phyloP scores from a whole-genome alignment of 2,888 invertebrate species.

The Acanthacorydalis orientalis region DNA sequence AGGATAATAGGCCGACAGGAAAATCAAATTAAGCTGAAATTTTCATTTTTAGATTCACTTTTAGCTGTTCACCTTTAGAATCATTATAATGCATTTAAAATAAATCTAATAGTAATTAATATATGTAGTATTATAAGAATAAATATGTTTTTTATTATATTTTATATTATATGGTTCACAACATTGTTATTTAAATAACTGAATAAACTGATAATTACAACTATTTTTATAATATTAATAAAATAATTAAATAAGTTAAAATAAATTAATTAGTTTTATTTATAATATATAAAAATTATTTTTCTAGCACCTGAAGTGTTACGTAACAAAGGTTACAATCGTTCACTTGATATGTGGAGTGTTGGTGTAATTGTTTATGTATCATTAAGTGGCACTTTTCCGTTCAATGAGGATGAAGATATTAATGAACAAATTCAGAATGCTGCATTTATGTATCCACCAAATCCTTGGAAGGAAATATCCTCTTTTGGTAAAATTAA shows the following conservation, averaged over 20 bases:
- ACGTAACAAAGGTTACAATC: conserved; percentile 96
- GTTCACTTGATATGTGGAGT: conserved; percentile 99
- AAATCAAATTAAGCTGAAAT: too few relatives aligned
- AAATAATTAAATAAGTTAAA: not conserved
- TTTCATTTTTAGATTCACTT: too few relatives aligned
- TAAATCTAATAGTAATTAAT: too few relatives aligned
- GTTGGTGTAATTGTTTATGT: conserved; percentile 99
- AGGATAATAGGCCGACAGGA: too few relatives aligned
- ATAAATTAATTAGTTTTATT: not conserved
- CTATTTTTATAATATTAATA: not conserved
- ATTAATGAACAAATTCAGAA: conserved; percentile 99
- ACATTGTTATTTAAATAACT: too few relatives aligned
- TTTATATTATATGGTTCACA: too few relatives aligned
- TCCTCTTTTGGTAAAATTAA: conserved; percentile 57
- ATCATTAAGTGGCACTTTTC: conserved; percentile 95
- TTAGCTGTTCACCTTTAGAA: too few relatives aligned
- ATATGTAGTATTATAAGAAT: too few relatives aligned
- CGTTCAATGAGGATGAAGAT: conserved; percentile 99
- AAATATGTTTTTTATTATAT: too few relatives aligned
- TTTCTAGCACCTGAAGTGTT: conserved; percentile 88
- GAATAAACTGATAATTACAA: too few relatives aligned
- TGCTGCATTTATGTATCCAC: conserved; percentile 99
- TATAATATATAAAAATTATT: not conserved
- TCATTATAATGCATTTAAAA: too few relatives aligned
- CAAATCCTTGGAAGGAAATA: conserved; percentile 93